These are phyloP conservation scores for Cantharis rufa DNA, from an alignment of 2,888 invertebrate genomes.

Conservation along the genomic window DNA sequence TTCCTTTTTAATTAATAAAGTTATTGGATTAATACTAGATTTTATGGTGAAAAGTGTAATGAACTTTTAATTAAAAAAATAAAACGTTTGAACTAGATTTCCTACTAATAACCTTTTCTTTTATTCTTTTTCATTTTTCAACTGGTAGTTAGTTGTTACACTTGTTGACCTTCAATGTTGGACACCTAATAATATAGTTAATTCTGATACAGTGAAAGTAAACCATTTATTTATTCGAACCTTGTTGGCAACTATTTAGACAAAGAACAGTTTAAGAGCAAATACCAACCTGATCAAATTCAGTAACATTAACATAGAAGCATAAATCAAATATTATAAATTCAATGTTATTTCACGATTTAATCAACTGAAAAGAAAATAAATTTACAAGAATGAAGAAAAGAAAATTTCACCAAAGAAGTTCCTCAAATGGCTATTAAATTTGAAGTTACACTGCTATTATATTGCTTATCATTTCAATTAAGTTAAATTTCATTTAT, in stretches of 20 bases:
- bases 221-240: neutral
- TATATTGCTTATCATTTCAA: neutral
- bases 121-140: conserved; percentile 1
- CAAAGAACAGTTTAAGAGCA: neutral
- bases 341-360: neutral
- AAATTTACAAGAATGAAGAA: neutral
- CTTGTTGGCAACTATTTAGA: neutral
- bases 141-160: conserved; percentile 10
- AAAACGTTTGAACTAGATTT: neutral
- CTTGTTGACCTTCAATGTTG: conserved; percentile 10
- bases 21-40: neutral
- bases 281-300: neutral
- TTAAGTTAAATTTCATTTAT: neutral
- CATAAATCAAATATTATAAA: neutral
- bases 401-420: neutral
- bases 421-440: neutral
- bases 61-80: neutral
- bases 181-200: neutral
- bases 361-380: neutral
- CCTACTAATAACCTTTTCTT: neutral
- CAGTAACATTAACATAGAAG: neutral
- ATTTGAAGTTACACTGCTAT: neutral
- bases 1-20: neutral
- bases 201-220: neutral
- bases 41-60: neutral